phyloP scores from a whole-genome alignment of 2,113 vertebrate species.

The Muscicapa adusta region DNA sequence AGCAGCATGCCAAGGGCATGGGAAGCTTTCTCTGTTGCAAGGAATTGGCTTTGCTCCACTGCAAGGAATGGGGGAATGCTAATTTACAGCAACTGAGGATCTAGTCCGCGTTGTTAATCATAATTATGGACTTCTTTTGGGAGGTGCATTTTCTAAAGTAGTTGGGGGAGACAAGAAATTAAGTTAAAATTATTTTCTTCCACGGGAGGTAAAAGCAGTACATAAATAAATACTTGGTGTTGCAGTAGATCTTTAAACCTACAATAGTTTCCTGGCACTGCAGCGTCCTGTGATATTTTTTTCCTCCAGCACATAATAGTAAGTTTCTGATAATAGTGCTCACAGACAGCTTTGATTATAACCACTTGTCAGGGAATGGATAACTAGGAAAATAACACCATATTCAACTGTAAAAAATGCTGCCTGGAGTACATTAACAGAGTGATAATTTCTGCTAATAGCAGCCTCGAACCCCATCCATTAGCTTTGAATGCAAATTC shows the following conservation, averaged over 20 bases:
- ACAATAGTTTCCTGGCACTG: constrained; percentile 54
- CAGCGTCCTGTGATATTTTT: constrained; percentile 28
- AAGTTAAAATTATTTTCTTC: constrained; percentile 69
- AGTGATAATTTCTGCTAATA: constrained; percentile 60
- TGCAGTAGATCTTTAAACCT: constrained; percentile 53
- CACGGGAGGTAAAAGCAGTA: constrained; percentile 40
- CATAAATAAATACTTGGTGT: constrained; percentile 62
- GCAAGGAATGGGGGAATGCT: background rate
- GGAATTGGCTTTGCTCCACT: background rate
- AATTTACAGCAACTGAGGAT: constrained; percentile 3
- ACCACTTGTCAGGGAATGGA: constrained; percentile 55
- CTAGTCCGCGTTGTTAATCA: background rate
- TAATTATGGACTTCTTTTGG: constrained; percentile 41
- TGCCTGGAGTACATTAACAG: constrained; percentile 58
- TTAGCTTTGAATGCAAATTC: constrained; percentile 18
- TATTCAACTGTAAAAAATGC: constrained; percentile 52
- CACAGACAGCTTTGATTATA: constrained; percentile 69
- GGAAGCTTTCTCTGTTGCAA: background rate
- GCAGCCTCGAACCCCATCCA: constrained; percentile 2
- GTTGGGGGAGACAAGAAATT: constrained; percentile 63
- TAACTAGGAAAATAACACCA: constrained; percentile 58
- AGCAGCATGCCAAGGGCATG: background rate
- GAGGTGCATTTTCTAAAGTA: constrained; percentile 45
- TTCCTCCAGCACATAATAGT: constrained; percentile 51
- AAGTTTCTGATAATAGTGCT: constrained; percentile 61